phyloP scores from a whole-genome alignment of 23 tunicate species.

The Diplosoma virens region DNA sequence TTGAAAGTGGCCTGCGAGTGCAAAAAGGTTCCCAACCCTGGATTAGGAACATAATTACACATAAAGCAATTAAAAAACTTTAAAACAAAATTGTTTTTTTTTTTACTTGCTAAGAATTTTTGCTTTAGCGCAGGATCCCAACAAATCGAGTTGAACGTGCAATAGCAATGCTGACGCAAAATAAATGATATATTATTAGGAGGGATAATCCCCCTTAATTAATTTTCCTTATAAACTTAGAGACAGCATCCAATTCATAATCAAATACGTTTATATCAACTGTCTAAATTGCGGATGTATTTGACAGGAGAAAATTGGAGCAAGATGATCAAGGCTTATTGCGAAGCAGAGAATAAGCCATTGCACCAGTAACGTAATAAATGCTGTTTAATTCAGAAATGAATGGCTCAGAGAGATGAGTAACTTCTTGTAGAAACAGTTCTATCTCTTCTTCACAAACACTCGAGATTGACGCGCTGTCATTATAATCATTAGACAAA shows the following conservation, averaged over 20 bases:
- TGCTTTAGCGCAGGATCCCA: conserved; percentile 6
- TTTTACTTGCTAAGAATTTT: neutral
- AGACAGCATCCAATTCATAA: neutral
- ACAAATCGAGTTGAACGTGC: conserved; percentile 7
- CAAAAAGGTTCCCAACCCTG: no score
- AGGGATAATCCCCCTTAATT: conserved; percentile 14
- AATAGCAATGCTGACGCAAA: conserved; percentile 16
- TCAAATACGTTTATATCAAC: conserved; percentile 5
- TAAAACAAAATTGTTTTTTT: conserved; percentile 16
- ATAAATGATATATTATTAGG: conserved; percentile 22
- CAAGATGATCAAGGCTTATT: conserved; percentile 13
- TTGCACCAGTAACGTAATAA: conserved; percentile 29
- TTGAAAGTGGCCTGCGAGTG: no score
- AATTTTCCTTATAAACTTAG: conserved; percentile 16
- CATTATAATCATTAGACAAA: conserved; percentile 2
- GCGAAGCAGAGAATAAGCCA: conserved; percentile 24
- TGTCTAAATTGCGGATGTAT: neutral
- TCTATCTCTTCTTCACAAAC: conserved; percentile 10
- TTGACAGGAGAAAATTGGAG: conserved; percentile 5
- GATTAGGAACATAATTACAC: conserved; percentile 18
- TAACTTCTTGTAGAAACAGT: conserved; percentile 2
- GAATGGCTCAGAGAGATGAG: conserved; percentile 1
- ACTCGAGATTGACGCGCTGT: neutral
- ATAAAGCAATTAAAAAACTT: conserved; percentile 12
- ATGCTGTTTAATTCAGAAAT: conserved; percentile 6